A percentile compares a stretch with the other conserved stretches of the same genome.
Evolutionary conservation across 2,888 invertebrate species (phyloP).

Genomic region (Microplitis deprimator): DNA sequence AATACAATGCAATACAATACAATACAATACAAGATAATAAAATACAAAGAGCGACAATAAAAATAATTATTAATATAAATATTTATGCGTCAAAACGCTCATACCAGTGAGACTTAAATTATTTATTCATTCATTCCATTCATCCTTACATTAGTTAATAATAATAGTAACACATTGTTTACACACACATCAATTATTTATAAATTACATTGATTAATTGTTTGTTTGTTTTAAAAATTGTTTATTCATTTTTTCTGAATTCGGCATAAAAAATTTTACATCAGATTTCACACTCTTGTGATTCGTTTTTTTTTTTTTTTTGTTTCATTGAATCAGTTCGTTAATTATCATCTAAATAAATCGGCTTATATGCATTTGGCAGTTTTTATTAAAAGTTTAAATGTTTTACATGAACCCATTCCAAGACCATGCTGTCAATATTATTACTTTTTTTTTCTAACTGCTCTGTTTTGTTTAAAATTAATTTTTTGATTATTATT

Average conservation of each 20-base stretch:
- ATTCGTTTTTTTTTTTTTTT: conserved; percentile 19
- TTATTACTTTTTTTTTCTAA: conserved; percentile 47
- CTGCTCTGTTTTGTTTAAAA: conserved; percentile 41
- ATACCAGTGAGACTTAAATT: conserved; percentile 19
- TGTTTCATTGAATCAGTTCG: conserved; percentile 11
- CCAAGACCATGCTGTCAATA: neutral
- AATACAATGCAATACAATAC: neutral
- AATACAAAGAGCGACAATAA: no score
- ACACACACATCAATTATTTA: conserved; percentile 19
- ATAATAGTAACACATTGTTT: neutral
- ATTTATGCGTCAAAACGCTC: conserved; percentile 26
- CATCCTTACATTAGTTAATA: neutral
- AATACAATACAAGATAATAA: neutral
- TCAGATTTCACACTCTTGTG: conserved; percentile 12
- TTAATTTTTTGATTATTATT: conserved; percentile 54
- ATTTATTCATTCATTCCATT: neutral
- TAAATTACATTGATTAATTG: conserved; percentile 30
- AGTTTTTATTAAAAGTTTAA: conserved; percentile 17
- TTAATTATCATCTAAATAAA: neutral
- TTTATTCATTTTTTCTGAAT: conserved; percentile 10
- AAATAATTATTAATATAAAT: conserved; percentile 13
- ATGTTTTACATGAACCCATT: conserved; percentile 14
- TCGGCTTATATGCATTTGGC: conserved; percentile 4
- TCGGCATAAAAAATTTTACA: conserved; percentile 30
- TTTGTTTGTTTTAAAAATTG: conserved; percentile 32